phyloP scores from a whole-genome alignment of 1,140 invertebrate species.

The Metopolophium dirhodum region DNA sequence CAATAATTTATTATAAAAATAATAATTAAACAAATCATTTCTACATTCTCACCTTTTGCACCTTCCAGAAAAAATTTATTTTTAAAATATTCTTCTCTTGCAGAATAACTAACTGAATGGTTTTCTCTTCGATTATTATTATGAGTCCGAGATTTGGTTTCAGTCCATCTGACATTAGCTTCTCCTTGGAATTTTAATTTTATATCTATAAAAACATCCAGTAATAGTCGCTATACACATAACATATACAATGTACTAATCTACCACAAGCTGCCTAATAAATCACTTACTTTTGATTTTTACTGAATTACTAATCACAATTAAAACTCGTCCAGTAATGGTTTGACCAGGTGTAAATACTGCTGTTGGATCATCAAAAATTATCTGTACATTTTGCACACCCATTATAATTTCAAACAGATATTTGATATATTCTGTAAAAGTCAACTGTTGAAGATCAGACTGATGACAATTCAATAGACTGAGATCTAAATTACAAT shows the following conservation, averaged over 20 bases:
- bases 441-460: too few relatives aligned
- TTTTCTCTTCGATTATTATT: constrained; percentile 68
- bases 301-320: constrained; percentile 71
- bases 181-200: constrained; percentile 75
- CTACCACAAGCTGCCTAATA: background rate
- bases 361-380: constrained; percentile 71
- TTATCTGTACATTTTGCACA: constrained; percentile 65
- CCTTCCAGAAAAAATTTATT: constrained; percentile 69
- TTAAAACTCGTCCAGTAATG: constrained; percentile 71
- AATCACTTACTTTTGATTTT: constrained; percentile 65
- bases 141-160: constrained; percentile 68
- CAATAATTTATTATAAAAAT: too few relatives aligned
- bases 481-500: too few relatives aligned
- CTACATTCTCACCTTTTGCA: constrained; percentile 53
- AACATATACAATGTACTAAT: background rate
- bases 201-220: constrained; percentile 66
- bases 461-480: too few relatives aligned
- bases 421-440: background rate
- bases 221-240: background rate
- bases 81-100: constrained; percentile 75
- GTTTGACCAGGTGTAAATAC: constrained; percentile 74
- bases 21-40: background rate
- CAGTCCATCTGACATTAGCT: constrained; percentile 74
- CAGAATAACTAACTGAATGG: constrained; percentile 68
- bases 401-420: constrained; percentile 51